Conservation (phyloP, 2,888 invertebrate species). For the Synanthedon andrenaeformis region DNA sequence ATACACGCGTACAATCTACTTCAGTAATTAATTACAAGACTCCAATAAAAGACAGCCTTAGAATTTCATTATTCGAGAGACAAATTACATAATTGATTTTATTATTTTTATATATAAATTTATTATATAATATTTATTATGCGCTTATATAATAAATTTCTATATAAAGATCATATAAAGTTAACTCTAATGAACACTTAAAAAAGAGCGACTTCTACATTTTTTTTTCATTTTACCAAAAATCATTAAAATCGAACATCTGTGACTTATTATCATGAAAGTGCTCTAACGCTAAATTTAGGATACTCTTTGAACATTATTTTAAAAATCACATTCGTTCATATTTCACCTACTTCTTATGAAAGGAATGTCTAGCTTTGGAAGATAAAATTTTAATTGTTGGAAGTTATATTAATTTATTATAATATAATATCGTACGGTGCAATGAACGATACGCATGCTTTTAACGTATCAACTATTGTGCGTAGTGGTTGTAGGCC, state of each 20-base stretch:
- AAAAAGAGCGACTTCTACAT: slow-evolving; percentile 45
- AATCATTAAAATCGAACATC: slow-evolving; percentile 49
- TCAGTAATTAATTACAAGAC: slow-evolving; percentile 49
- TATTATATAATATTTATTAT: slow-evolving; percentile 25
- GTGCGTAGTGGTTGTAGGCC: slow-evolving; percentile 56
- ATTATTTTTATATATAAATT: too few relatives aligned
- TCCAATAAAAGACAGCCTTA: slow-evolving; percentile 58
- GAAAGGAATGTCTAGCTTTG: slow-evolving; percentile 55
- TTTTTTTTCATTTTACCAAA: slow-evolving; percentile 14
- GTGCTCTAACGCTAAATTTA: slow-evolving; percentile 43
- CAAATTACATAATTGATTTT: slow-evolving; percentile 35
- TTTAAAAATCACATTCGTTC: slow-evolving; percentile 51
- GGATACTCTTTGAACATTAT: slow-evolving; percentile 54
- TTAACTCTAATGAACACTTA: slow-evolving; percentile 67
- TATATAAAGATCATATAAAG: slow-evolving; percentile 21
- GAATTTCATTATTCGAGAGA: slow-evolving; percentile 26
- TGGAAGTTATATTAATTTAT: slow-evolving; percentile 8
- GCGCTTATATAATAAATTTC: slow-evolving; percentile 9
- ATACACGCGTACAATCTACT: slow-evolving; percentile 39
- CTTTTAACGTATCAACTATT: slow-evolving; percentile 19
- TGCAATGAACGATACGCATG: neutral
- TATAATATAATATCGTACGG: neutral
- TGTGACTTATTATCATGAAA: slow-evolving; percentile 30
- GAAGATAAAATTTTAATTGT: slow-evolving; percentile 32
- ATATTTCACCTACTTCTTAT: slow-evolving; percentile 32